phyloP scores from a whole-genome alignment of 2,113 vertebrate species.

The Hymenochirus boettgeri region DNA sequence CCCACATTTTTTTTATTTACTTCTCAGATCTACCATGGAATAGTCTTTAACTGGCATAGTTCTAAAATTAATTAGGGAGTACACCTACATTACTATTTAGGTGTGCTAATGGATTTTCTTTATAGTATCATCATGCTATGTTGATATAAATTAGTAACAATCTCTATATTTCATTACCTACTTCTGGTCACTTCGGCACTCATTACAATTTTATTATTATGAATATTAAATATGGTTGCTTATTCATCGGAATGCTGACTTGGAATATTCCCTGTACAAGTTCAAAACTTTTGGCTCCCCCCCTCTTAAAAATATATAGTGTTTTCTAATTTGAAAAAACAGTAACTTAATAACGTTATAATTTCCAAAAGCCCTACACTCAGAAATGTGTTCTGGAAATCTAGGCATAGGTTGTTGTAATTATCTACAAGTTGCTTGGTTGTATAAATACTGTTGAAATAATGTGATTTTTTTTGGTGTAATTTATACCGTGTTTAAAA shows the following conservation, averaged over 20 bases:
- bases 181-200: neutral
- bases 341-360: too few species aligned
- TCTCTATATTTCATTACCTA: neutral
- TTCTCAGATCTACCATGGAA: neutral
- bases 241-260: neutral
- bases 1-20: neutral
- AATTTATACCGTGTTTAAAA: too few species aligned
- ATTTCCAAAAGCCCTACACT: too few species aligned
- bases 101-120: neutral
- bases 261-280: neutral
- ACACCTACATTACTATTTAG: neutral
- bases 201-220: neutral
- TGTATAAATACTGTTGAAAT: too few species aligned
- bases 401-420: too few species aligned
- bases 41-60: conserved; percentile 4
- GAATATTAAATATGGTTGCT: conserved; percentile 1
- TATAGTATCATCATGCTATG: neutral
- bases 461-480: too few species aligned
- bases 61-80: conserved; percentile 10
- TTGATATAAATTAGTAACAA: conserved; percentile 4
- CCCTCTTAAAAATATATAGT: too few species aligned
- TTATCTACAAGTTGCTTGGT: too few species aligned
- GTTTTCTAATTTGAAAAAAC: too few species aligned
- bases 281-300: too few species aligned
- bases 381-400: too few species aligned